Evolutionary conservation across 2,113 vertebrate species (phyloP).

Genomic region (Marmota flaviventris): DNA sequence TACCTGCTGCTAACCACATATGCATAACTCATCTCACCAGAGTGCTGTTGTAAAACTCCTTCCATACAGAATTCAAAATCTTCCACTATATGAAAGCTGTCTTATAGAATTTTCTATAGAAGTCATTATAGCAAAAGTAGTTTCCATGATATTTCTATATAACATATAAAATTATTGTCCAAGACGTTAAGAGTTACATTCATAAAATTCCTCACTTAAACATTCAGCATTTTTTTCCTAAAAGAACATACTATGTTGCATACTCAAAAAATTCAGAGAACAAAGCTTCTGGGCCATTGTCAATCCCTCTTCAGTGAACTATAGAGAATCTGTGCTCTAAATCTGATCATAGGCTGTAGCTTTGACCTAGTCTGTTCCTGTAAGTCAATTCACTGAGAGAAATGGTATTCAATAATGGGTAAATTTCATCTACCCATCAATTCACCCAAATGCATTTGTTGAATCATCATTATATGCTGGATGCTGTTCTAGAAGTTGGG

Average conservation of each 20-base stretch:
- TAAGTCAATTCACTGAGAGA: slow-evolving; percentile 2
- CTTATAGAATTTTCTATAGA: background rate
- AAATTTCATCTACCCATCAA: background rate
- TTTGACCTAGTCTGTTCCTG: background rate
- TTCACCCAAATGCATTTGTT: background rate
- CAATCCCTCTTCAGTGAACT: background rate
- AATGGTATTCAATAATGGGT: background rate
- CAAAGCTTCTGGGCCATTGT: background rate
- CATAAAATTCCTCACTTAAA: background rate
- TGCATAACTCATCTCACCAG: background rate
- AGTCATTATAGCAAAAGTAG: slow-evolving; percentile 14
- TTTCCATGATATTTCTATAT: background rate
- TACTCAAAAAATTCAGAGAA: background rate
- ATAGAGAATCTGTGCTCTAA: background rate
- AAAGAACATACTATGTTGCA: background rate
- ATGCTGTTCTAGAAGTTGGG: background rate
- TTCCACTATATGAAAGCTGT: background rate
- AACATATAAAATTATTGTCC: background rate
- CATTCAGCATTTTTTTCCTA: background rate
- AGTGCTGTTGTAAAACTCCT: background rate
- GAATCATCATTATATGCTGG: background rate
- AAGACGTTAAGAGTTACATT: background rate
- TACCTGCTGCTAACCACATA: background rate
- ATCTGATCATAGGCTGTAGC: background rate
- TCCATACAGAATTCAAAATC: background rate